Evolutionary conservation across 2,888 invertebrate species (phyloP).

Genomic region (Eristalis intricaria): DNA sequence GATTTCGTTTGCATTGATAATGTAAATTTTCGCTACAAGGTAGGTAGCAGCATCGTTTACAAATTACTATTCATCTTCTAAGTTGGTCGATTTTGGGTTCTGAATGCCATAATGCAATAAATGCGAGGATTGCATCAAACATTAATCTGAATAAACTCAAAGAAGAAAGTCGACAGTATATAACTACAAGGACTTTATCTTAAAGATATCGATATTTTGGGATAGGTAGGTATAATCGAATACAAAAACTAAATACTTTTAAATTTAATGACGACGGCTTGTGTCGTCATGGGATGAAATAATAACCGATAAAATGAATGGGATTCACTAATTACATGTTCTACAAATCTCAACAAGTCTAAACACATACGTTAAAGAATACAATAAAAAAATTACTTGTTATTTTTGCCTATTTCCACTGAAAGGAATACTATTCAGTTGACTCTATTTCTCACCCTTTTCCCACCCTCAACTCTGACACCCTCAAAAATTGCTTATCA

Average conservation of each 20-base stretch:
- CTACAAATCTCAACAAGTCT: slow-evolving; percentile 63
- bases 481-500: slow-evolving; percentile 52
- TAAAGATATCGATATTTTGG: neutral
- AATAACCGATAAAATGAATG: neutral
- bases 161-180: neutral
- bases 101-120: neutral
- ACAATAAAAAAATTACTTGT: slow-evolving; percentile 50
- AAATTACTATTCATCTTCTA: too few relatives aligned
- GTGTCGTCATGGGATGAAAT: neutral
- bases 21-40: too few relatives aligned
- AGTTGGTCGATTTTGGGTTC: too few relatives aligned
- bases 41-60: too few relatives aligned
- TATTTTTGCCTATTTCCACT: slow-evolving; percentile 26
- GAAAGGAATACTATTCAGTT: slow-evolving; percentile 39
- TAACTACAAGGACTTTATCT: neutral
- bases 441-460: neutral
- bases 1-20: too few relatives aligned
- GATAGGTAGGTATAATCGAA: neutral
- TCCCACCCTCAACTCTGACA: neutral
- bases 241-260: neutral
- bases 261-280: neutral
- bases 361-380: slow-evolving; percentile 64
- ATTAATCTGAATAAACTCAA: neutral
- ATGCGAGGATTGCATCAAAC: neutral
- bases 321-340: slow-evolving; percentile 43